Evolutionary conservation across 2,797 vertebrate genomes (phyloP), one percentile per base, ranked within the genome.

Genomic region (Parauchenoglanis ngamensis): DNA sequence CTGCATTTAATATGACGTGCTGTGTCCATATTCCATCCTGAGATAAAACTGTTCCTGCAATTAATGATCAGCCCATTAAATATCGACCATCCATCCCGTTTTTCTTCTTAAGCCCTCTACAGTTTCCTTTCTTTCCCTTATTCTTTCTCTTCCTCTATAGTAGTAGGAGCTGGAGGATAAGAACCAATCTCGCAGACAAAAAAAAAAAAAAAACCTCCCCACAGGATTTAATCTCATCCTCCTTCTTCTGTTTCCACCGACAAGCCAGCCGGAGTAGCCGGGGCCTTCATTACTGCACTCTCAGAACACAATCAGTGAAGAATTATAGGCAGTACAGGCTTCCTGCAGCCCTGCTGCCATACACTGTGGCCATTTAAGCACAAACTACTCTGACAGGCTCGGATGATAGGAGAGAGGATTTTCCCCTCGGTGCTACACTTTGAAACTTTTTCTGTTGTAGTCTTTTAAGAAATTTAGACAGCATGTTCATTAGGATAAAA

Each of bases 211-310:
- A 95, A 96, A 94, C 92, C 93, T 93, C 93, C 91, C 90, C 88
- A 91, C 93, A 94, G 95, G 95, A 95, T 95, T 94, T 94, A 95
- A 96, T 96, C 95, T 95, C 93, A 93, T 91, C 86, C 94, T 95
- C 92, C 94, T 93, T 92, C 92, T 94, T 95, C 94, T 94, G 94
- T 96, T 94, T 95, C 91, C 76, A 92, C 91, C 92, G 93, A 95
- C 94, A 95, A 93, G 89, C 80, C 54, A 12, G 86, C 78, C 76
- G 59, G 90, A 90, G 91, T 91, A 93, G 93, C 92, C 91, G 92
- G 92, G 91, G 92, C 92, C 94, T 93, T 94, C 93, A 94, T 95
- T 95, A 95, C 93, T 92, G 90, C 89, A 89, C 92, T 91, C 92
- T 94, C 90, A 85, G 87, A 88, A 92, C 90, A 93, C 94, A 95